phyloP scores from a whole-genome alignment of 2,113 vertebrate genomes.

The Leptodactylus fuscus region DNA sequence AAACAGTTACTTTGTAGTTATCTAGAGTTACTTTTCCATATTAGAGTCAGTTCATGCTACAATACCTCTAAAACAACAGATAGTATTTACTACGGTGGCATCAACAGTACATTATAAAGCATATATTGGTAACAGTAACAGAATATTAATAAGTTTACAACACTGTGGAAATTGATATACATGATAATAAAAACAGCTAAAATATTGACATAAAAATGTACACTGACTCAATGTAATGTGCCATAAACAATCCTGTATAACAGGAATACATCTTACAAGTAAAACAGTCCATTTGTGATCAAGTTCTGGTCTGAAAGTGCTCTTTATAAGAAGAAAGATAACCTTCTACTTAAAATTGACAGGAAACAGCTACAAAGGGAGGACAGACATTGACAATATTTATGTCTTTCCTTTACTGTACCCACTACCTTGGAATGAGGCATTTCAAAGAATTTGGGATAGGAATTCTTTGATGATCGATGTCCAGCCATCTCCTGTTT shows the following conservation, averaged over 20 bases:
- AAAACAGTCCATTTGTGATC: neutral
- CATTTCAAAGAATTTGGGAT: too few relatives aligned
- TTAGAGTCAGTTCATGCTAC: neutral
- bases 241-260: conserved; percentile 40
- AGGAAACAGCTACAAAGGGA: neutral
- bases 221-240: too few relatives aligned
- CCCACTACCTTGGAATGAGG: too few relatives aligned
- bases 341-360: neutral
- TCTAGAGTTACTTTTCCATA: neutral
- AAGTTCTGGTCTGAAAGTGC: neutral
- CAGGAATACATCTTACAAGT: conserved; percentile 1
- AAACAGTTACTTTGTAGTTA: too few relatives aligned
- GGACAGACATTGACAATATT: too few relatives aligned
- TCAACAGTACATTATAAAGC: neutral
- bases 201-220: neutral
- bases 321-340: neutral
- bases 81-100: neutral
- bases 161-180: neutral
- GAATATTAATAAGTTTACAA: too few relatives aligned
- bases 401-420: too few relatives aligned
- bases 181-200: neutral
- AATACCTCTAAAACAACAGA: neutral
- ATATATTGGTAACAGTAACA: neutral
- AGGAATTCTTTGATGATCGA: too few relatives aligned
- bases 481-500: neutral